Evolutionary conservation across 2,797 vertebrate genomes (phyloP).

Genomic region (Clarias pachynema): DNA sequence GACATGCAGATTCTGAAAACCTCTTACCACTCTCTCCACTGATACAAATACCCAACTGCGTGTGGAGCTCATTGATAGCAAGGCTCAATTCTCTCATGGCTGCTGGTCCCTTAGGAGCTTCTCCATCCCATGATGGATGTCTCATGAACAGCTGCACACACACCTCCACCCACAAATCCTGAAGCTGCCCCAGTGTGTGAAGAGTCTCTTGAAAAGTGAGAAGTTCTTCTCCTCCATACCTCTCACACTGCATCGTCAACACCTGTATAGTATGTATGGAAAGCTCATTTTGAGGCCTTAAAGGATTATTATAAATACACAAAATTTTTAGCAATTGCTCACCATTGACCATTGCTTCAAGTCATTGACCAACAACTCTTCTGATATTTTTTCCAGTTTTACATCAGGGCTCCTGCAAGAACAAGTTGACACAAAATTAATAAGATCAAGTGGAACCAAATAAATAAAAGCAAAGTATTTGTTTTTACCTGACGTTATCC

Average conservation of each 20-base stretch:
- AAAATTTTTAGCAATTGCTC: slow-evolving; percentile 46
- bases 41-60: slow-evolving; percentile 69
- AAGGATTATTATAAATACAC: not conserved
- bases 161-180: slow-evolving; percentile 75
- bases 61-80: slow-evolving; percentile 64
- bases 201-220: slow-evolving; percentile 73
- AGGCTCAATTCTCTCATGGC: slow-evolving; percentile 68
- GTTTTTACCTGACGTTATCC: slow-evolving; percentile 66
- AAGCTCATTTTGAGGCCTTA: not conserved
- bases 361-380: slow-evolving; percentile 64
- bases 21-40: slow-evolving; percentile 79
- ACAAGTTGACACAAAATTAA: not conserved
- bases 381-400: slow-evolving; percentile 57
- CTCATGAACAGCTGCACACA: slow-evolving; percentile 72
- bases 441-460: not conserved
- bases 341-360: slow-evolving; percentile 72
- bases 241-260: slow-evolving; percentile 68
- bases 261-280: slow-evolving; percentile 62
- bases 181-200: slow-evolving; percentile 61
- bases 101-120: slow-evolving; percentile 56
- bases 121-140: slow-evolving; percentile 69
- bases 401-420: slow-evolving; percentile 57
- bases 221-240: slow-evolving; percentile 72
- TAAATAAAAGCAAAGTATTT: not conserved
- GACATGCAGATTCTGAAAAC: not conserved